Evolutionary conservation across 2,113 vertebrate species (phyloP).

Genomic region (Camelus bactrianus): DNA sequence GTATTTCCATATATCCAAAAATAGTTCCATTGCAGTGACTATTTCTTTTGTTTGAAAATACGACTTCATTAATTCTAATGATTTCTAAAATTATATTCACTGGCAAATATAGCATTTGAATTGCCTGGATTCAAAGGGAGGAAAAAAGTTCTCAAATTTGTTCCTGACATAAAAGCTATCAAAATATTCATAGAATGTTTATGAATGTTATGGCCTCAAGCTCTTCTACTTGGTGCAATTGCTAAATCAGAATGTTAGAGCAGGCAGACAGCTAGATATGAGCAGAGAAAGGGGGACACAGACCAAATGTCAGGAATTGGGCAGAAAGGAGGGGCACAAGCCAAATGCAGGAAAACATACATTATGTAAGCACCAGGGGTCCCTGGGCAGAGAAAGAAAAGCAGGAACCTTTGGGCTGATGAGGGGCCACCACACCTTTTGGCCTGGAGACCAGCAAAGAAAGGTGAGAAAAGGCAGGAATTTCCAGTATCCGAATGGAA

Average conservation of each 20-base stretch:
- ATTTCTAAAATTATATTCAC: constrained; percentile 64
- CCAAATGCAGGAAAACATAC: no score
- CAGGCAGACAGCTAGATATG: no score
- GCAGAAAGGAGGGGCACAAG: no score
- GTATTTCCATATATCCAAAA: constrained; percentile 46
- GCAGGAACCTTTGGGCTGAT: no score
- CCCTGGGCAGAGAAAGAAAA: no score
- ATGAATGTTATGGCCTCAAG: constrained; percentile 9
- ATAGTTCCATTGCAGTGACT: neutral
- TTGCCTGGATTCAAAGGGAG: constrained; percentile 57
- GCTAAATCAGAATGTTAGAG: neutral
- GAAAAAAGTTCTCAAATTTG: constrained; percentile 49
- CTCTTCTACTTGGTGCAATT: constrained; percentile 38
- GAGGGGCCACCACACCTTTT: no score
- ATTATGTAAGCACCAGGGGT: no score
- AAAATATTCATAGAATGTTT: constrained; percentile 59
- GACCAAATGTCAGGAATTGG: no score
- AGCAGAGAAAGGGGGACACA: no score
- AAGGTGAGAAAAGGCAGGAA: no score
- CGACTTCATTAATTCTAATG: constrained; percentile 69
- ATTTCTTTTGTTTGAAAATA: constrained; percentile 69
- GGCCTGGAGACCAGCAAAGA: no score
- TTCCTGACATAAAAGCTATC: constrained; percentile 51
- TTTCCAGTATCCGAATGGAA: no score
- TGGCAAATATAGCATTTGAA: constrained; percentile 63